A percentile compares a stretch with the other conserved stretches of the same genome.
phyloP scores from a whole-genome alignment of 2,113 vertebrate species.

The Rhizomys pruinosus region DNA sequence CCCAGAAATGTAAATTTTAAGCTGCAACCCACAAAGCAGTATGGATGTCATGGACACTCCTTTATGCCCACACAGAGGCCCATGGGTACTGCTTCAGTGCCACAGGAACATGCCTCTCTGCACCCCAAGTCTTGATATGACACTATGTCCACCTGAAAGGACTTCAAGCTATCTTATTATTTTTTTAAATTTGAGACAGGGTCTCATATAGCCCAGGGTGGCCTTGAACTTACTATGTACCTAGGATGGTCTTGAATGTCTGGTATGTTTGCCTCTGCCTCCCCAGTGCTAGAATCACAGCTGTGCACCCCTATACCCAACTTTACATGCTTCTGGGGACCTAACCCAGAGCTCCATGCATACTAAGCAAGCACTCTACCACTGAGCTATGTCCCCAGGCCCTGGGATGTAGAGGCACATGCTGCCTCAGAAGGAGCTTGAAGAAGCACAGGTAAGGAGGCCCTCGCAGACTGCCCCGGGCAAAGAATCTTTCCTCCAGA shows the following conservation, averaged over 20 bases:
- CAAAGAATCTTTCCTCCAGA: not conserved
- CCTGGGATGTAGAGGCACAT: no score
- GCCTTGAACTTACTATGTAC: not conserved
- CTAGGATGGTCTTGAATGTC: no score
- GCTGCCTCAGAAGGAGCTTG: not conserved
- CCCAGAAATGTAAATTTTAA: not conserved
- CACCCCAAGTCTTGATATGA: not conserved
- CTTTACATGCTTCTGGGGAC: not conserved
- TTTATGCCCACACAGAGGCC: fast-evolving
- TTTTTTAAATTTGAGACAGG: not conserved
- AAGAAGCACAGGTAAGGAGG: not conserved
- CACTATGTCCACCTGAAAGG: not conserved
- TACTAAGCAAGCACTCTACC: not conserved
- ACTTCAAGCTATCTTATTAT: not conserved
- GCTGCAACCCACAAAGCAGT: not conserved
- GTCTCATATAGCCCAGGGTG: not conserved
- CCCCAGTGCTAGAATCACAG: not conserved
- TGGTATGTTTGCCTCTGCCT: not conserved
- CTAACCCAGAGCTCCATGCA: not conserved
- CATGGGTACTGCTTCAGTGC: not conserved
- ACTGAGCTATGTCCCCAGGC: no score
- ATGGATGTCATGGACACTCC: not conserved
- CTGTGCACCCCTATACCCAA: no score
- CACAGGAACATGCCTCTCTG: not conserved
- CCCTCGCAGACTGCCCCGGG: not conserved